phyloP scores from a whole-genome alignment of 2,797 vertebrate species.

The Falco biarmicus region DNA sequence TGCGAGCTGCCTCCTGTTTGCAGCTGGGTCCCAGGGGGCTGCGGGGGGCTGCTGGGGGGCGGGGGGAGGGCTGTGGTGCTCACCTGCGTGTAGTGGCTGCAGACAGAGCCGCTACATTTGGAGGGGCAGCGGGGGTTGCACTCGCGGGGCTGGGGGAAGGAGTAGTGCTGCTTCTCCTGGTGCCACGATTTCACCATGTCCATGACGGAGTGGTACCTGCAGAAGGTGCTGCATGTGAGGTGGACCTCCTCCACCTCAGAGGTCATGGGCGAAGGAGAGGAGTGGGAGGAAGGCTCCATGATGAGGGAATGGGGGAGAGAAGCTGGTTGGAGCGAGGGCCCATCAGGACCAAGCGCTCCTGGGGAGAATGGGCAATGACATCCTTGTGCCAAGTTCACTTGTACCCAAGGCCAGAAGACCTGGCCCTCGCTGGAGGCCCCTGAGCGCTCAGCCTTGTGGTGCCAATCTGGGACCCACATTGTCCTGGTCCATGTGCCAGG shows the following conservation, averaged over 20 bases:
- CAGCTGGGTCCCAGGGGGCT: rapidly evolving
- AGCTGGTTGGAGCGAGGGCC: neutral
- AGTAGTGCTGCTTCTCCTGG: constrained; percentile 84
- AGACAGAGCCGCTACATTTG: constrained; percentile 83
- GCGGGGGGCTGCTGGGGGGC: neutral
- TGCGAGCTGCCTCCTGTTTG: neutral
- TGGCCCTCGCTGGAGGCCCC: neutral
- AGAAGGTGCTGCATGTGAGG: rapidly evolving
- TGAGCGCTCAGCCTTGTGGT: rapidly evolving
- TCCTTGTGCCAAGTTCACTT: neutral
- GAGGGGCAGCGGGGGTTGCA: constrained; percentile 79
- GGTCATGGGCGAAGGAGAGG: rapidly evolving
- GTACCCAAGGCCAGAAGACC: neutral
- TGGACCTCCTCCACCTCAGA: neutral
- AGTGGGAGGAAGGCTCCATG: neutral
- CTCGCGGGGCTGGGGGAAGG: constrained; percentile 74
- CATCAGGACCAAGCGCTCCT: neutral
- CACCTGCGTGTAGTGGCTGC: constrained; percentile 93
- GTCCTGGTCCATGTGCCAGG: rapidly evolving
- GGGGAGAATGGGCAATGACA: neutral
- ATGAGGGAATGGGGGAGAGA: neutral
- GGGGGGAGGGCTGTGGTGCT: neutral
- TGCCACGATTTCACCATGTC: constrained; percentile 88
- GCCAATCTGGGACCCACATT: neutral
- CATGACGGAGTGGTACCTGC: constrained; percentile 82